Evolutionary conservation across 2,888 invertebrate genomes (phyloP).

Genomic region (Lissocephala sabroskyi): DNA sequence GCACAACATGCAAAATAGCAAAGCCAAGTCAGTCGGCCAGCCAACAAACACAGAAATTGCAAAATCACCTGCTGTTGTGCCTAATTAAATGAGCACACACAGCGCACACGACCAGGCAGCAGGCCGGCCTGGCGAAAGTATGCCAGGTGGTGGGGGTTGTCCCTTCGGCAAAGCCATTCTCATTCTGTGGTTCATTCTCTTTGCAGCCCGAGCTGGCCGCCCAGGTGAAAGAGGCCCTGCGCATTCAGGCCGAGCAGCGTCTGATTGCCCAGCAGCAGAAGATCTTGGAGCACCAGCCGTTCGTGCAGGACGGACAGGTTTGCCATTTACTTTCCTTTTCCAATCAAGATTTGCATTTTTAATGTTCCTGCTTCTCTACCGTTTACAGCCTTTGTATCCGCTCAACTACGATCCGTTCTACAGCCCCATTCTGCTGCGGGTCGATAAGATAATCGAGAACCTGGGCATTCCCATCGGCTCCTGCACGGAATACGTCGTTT

Average conservation of each 20-base stretch:
- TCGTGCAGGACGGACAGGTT: slow-evolving; percentile 71
- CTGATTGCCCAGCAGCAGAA: slow-evolving; percentile 77
- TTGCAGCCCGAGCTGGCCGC: slow-evolving; percentile 71
- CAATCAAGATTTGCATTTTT: slow-evolving; percentile 1
- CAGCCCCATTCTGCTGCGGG: slow-evolving; percentile 83
- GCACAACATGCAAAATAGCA: slow-evolving; percentile 40
- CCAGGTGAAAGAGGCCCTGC: slow-evolving; percentile 75
- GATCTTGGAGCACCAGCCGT: slow-evolving; percentile 74
- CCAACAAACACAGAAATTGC: slow-evolving; percentile 23
- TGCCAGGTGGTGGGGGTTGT: neutral
- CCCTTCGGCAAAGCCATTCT: too few species aligned
- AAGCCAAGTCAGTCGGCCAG: too few species aligned
- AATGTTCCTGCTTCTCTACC: neutral
- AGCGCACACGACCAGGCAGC: neutral
- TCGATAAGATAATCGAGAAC: slow-evolving; percentile 82
- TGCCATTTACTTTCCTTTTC: too few species aligned
- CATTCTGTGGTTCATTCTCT: too few species aligned
- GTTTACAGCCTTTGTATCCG: slow-evolving; percentile 67
- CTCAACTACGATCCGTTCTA: slow-evolving; percentile 79
- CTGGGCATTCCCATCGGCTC: slow-evolving; percentile 81
- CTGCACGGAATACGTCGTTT: slow-evolving; percentile 86
- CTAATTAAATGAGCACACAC: slow-evolving; percentile 38
- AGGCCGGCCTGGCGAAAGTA: neutral
- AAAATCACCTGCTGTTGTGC: slow-evolving; percentile 26
- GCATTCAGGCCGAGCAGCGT: slow-evolving; percentile 76